Conservation (phyloP, 2,113 vertebrate genomes). For the Sebastes fasciatus region DNA sequence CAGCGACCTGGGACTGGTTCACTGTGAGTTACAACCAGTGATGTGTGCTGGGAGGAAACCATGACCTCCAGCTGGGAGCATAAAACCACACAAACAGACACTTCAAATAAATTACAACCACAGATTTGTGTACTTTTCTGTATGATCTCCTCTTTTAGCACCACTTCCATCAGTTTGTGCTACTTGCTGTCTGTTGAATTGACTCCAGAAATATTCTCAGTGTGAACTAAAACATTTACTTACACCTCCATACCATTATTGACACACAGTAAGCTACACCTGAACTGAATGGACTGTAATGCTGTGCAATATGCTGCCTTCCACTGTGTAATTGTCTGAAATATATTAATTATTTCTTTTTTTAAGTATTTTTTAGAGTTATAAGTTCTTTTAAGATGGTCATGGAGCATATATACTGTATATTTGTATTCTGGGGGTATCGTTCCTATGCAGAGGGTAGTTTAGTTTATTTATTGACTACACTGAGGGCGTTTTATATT, state of each 20-base stretch:
- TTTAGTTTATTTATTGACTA: too few species aligned
- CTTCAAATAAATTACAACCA: background rate
- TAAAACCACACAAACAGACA: background rate
- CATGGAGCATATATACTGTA: background rate
- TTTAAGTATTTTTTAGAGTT: too few species aligned
- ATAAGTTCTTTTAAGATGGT: too few species aligned
- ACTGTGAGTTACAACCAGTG: background rate
- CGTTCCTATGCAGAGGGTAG: too few species aligned
- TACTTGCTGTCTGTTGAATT: background rate
- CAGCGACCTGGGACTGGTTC: constrained; percentile 29
- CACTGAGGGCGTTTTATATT: too few species aligned
- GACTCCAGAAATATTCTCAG: background rate
- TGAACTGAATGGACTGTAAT: too few species aligned
- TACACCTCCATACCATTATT: too few species aligned
- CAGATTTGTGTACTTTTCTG: background rate
- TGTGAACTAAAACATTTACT: background rate
- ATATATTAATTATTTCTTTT: too few species aligned
- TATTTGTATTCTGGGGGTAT: too few species aligned
- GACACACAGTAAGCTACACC: too few species aligned
- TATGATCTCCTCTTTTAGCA: background rate
- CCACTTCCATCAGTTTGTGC: background rate
- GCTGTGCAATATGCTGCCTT: too few species aligned
- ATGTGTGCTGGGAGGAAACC: background rate
- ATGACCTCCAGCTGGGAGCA: background rate
- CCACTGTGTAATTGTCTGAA: too few species aligned